phyloP scores from a whole-genome alignment of 1,140 invertebrate genomes.

The Marisa cornuarietis region DNA sequence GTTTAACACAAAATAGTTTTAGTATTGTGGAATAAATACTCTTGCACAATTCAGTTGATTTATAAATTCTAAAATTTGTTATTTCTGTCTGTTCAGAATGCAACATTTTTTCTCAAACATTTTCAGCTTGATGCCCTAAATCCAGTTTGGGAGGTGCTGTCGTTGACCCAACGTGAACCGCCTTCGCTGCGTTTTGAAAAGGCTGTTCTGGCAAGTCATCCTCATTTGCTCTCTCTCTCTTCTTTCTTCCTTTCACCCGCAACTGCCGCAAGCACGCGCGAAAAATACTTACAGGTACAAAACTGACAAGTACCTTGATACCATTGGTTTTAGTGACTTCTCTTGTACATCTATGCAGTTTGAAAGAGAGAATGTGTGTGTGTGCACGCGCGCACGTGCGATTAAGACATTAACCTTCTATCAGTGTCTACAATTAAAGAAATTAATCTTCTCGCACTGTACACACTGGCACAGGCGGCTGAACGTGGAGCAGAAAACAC shows the following conservation, averaged over 20 bases:
- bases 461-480: slow-evolving; percentile 51
- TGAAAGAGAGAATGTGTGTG: too few species aligned
- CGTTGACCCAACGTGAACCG: not conserved
- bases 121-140: slow-evolving; percentile 71
- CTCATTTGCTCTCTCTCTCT: not conserved
- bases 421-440: not conserved
- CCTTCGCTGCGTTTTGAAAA: not conserved
- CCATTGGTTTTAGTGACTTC: too few species aligned
- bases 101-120: slow-evolving; percentile 24
- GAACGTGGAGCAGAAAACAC: slow-evolving; percentile 68
- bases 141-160: slow-evolving; percentile 46
- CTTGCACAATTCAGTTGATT: too few species aligned
- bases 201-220: slow-evolving; percentile 5
- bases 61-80: too few species aligned
- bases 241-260: not conserved
- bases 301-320: too few species aligned
- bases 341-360: too few species aligned
- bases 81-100: too few species aligned
- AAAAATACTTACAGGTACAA: too few species aligned
- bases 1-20: too few species aligned
- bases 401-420: not conserved
- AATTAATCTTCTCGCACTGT: not conserved
- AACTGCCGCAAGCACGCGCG: not conserved
- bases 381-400: too few species aligned
- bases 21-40: too few species aligned